A percentile compares a stretch with the other conserved stretches of the same genome.
Conservation (phyloP, 2,888 invertebrate species). For the Subacronicta megacephala region DNA sequence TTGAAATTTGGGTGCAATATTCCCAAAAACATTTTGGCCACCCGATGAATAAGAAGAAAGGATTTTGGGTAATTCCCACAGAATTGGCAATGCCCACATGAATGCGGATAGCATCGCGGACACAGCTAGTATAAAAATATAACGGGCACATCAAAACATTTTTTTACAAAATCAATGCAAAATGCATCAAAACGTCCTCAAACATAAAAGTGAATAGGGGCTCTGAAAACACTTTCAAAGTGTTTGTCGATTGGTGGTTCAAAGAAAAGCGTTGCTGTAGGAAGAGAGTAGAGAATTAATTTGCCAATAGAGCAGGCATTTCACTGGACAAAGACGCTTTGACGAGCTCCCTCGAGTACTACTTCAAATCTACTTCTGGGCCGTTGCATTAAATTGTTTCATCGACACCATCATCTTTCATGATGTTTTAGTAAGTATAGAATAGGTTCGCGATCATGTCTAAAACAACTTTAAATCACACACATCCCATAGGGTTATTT, state of each 20-base stretch:
- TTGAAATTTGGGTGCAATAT: no score
- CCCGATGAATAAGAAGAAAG: no score
- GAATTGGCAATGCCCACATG: no score
- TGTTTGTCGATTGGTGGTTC: slow-evolving; percentile 65
- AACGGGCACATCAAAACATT: slow-evolving; percentile 22
- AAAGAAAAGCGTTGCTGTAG: slow-evolving; percentile 67
- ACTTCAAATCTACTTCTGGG: slow-evolving; percentile 56
- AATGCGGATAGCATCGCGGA: no score
- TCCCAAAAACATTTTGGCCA: no score
- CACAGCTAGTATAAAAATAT: slow-evolving; percentile 14
- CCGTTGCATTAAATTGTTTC: slow-evolving; percentile 59
- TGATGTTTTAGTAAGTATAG: slow-evolving; percentile 14
- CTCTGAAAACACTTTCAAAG: slow-evolving; percentile 68
- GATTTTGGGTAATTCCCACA: no score
- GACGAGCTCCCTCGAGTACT: slow-evolving; percentile 65
- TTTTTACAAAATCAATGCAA: slow-evolving; percentile 41
- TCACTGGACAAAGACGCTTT: slow-evolving; percentile 74
- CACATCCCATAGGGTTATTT: slow-evolving; percentile 16
- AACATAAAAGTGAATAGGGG: slow-evolving; percentile 59
- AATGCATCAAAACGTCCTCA: no score
- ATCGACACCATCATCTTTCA: slow-evolving; percentile 39
- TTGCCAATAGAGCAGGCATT: slow-evolving; percentile 75
- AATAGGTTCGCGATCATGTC: slow-evolving; percentile 23
- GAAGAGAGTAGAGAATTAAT: slow-evolving; percentile 73
- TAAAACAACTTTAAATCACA: slow-evolving; percentile 14